Conservation (phyloP, 2,113 vertebrate species). For the Propithecus coquereli region DNA sequence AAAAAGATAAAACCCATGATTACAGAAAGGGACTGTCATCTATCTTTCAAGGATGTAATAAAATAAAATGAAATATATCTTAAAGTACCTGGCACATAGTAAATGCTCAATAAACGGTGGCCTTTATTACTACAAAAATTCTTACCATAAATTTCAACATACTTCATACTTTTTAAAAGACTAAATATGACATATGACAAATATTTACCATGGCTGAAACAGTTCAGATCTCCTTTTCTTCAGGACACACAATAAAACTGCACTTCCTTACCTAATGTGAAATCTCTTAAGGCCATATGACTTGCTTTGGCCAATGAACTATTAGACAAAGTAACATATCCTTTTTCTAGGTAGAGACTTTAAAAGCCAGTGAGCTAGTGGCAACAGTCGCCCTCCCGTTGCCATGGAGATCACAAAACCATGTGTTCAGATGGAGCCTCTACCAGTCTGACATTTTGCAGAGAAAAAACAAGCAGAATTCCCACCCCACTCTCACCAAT, state of each 20-base stretch:
- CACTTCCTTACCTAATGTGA: background rate
- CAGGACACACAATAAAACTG: background rate
- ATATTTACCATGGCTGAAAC: background rate
- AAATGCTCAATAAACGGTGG: background rate
- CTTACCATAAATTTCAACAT: background rate
- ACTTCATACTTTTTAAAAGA: background rate
- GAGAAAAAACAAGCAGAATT: background rate
- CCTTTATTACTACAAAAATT: background rate
- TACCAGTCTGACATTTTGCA: background rate
- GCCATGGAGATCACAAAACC: background rate
- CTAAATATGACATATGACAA: constrained; percentile 4
- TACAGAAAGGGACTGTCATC: background rate
- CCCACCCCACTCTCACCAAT: background rate
- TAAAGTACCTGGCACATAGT: too few relatives aligned
- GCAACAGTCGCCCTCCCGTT: background rate
- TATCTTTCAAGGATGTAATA: background rate
- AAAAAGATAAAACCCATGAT: too few relatives aligned
- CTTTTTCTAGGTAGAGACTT: background rate
- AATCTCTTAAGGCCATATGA: background rate
- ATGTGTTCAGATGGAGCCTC: background rate
- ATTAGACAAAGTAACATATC: background rate
- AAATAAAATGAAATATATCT: background rate
- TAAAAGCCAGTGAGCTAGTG: background rate
- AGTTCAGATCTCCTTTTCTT: constrained; percentile 1
- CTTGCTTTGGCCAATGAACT: background rate